Conservation (phyloP, 2,113 vertebrate genomes). For the Etheostoma spectabile region DNA sequence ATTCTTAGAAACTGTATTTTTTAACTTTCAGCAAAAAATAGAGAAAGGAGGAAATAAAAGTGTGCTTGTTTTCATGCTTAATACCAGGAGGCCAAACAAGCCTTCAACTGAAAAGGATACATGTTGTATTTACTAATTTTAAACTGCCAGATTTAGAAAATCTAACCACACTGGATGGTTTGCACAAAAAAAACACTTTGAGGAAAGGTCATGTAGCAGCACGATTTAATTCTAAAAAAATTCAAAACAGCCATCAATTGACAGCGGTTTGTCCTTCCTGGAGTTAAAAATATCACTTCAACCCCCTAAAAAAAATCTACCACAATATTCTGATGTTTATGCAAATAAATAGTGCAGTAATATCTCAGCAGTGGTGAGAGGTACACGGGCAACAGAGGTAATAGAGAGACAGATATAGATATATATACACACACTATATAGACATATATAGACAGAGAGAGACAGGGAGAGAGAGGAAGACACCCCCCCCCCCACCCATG, state of each 20-base stretch:
- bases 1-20: conserved; percentile 23
- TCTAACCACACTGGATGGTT: conserved; percentile 48
- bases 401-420: neutral
- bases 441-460: neutral
- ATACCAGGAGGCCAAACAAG: conserved; percentile 29
- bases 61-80: conserved; percentile 19
- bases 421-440: too few species aligned
- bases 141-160: conserved; percentile 65
- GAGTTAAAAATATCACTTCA: conserved; percentile 72
- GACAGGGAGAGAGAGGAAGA: conserved; percentile 10
- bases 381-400: conserved; percentile 5
- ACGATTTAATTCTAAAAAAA: conserved; percentile 49
- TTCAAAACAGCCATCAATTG: conserved; percentile 54
- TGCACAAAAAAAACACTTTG: conserved; percentile 45
- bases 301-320: conserved; percentile 41
- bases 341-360: conserved; percentile 74
- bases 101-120: conserved; percentile 30
- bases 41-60: neutral
- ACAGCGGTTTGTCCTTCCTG: conserved; percentile 46
- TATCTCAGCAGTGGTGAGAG: conserved; percentile 48
- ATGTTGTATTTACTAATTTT: conserved; percentile 48
- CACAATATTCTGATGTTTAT: conserved; percentile 76
- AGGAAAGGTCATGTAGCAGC: conserved; percentile 42
- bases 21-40: conserved; percentile 3
- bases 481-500: neutral